Percentiles rank a stretch among this genome's conserved stretches.
Conservation (phyloP, 2,113 vertebrate genomes). For the Oryzias curvinotus region DNA sequence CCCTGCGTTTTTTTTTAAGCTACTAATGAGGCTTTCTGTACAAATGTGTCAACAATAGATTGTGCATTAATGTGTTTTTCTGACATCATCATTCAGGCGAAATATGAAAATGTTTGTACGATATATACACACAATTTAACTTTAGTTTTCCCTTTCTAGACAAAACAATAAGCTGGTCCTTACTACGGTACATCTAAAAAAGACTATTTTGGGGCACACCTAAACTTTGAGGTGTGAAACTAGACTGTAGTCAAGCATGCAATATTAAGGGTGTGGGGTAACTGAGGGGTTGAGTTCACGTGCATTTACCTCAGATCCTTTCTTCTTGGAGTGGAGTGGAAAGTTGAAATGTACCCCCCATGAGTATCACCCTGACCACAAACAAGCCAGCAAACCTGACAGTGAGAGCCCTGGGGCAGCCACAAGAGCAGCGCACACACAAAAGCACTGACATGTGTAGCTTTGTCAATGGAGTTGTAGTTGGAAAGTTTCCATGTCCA, state of each 20-base stretch:
- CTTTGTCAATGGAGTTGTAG: neutral
- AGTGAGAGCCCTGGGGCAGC: slow-evolving; percentile 13
- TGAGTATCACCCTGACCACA: slow-evolving; percentile 39
- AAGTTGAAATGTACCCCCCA: slow-evolving; percentile 37
- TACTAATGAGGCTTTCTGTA: no score
- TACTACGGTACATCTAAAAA: no score
- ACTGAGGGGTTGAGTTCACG: neutral
- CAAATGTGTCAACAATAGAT: no score
- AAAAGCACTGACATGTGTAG: neutral
- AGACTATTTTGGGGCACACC: slow-evolving; percentile 3
- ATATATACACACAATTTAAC: no score
- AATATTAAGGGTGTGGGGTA: slow-evolving; percentile 27
- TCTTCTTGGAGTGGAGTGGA: neutral
- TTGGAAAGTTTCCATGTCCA: slow-evolving; percentile 7
- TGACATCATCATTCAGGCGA: no score
- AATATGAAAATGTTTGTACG: no score
- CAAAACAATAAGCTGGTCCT: no score
- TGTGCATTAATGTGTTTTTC: no score
- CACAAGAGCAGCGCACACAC: slow-evolving; percentile 18
- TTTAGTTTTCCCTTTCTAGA: no score
- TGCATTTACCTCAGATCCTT: slow-evolving; percentile 5
- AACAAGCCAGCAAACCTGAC: slow-evolving; percentile 1
- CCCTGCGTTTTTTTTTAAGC: no score
- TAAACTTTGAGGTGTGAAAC: slow-evolving; percentile 27
- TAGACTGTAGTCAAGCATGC: slow-evolving; percentile 29